These are phyloP conservation scores for Phania funesta DNA, from an alignment of 2,888 invertebrate genomes.

Conservation along the genomic window DNA sequence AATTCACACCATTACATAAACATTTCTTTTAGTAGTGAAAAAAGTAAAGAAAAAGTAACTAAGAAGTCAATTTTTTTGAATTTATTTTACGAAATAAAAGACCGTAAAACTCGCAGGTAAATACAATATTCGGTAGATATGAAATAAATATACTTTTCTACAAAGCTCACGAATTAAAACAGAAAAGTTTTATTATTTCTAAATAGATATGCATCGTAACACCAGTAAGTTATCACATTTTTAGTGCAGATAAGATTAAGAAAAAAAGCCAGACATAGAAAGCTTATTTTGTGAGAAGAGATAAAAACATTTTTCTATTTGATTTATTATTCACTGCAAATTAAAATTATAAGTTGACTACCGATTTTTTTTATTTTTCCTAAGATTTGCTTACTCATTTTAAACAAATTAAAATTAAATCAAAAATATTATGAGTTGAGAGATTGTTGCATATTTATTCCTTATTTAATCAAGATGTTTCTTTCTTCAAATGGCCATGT, in stretches of 20 bases:
- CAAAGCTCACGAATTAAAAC: slow-evolving; percentile 19
- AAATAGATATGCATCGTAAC: background rate
- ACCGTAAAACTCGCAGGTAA: slow-evolving; percentile 49
- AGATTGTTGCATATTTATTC: too few relatives aligned
- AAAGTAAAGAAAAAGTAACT: too few relatives aligned
- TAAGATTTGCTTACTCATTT: too few relatives aligned
- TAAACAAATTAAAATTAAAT: too few relatives aligned
- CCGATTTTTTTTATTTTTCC: too few relatives aligned
- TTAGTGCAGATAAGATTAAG: slow-evolving; percentile 47
- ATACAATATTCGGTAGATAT: slow-evolving; percentile 59
- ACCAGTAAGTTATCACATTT: slow-evolving; percentile 4
- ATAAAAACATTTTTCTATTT: slow-evolving; percentile 29
- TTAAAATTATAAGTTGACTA: slow-evolving; percentile 5
- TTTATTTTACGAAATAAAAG: too few relatives aligned
- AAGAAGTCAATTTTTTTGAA: too few relatives aligned
- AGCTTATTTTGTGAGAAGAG: background rate
- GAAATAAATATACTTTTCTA: slow-evolving; percentile 33
- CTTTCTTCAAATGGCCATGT: too few relatives aligned
- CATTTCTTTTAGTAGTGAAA: too few relatives aligned
- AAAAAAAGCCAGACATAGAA: background rate
- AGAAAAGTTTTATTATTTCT: background rate
- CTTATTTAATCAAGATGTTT: too few relatives aligned
- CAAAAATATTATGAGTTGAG: too few relatives aligned
- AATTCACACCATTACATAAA: too few relatives aligned
- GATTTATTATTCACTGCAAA: slow-evolving; percentile 60